Conservation (phyloP, 2,797 vertebrate genomes). For the Australoheros facetus region DNA sequence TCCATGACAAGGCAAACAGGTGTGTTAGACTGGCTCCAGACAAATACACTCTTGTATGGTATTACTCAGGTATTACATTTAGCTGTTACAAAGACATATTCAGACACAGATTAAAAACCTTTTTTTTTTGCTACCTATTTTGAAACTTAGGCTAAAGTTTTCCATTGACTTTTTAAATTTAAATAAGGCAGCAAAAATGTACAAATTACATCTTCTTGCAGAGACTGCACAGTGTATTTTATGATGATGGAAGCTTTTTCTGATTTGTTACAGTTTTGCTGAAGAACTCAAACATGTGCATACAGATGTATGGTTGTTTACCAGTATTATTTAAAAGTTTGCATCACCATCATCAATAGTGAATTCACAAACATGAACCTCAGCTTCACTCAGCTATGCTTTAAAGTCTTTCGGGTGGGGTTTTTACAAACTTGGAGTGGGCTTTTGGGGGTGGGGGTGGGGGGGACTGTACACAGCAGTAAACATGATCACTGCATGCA, state of each 20-base stretch:
- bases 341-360: neutral
- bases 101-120: neutral
- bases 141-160: neutral
- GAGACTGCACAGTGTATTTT: rapidly evolving
- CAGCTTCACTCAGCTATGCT: neutral
- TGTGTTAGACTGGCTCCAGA: slow-evolving; percentile 57
- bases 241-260: neutral
- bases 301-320: neutral
- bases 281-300: neutral
- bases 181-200: neutral
- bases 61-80: slow-evolving; percentile 2
- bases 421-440: neutral
- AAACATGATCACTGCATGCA: no score
- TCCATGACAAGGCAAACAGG: slow-evolving; percentile 63
- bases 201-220: neutral
- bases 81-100: neutral
- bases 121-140: neutral
- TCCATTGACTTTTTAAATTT: rapidly evolving
- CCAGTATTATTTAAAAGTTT: neutral
- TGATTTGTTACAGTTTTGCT: neutral
- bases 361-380: neutral
- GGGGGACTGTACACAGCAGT: neutral
- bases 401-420: neutral
- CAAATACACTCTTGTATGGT: neutral
- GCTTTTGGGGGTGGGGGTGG: neutral